phyloP scores from a whole-genome alignment of 2,113 vertebrate genomes.

The Saimiri boliviensis region DNA sequence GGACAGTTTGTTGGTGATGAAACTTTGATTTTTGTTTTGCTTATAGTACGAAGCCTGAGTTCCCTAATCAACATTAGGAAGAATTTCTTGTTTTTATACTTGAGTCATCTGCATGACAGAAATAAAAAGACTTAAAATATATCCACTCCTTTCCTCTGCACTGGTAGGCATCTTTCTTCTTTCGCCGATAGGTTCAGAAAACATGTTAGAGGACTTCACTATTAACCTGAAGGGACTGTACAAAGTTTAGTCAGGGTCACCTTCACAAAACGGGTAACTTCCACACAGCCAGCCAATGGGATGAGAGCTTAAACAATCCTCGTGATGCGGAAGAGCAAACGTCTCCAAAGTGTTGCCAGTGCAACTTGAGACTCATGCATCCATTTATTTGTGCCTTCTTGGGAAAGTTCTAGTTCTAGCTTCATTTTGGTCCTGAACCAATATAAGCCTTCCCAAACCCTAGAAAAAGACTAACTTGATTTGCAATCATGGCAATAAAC shows the following conservation, averaged over 20 bases:
- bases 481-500: conserved; percentile 1
- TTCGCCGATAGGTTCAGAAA: background rate
- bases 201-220: background rate
- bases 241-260: background rate
- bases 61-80: background rate
- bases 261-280: background rate
- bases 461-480: background rate
- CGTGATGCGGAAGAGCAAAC: background rate
- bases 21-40: background rate
- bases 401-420: background rate
- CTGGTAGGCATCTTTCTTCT: background rate
- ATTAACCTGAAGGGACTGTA: background rate
- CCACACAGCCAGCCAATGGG: background rate
- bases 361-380: background rate
- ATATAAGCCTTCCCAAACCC: background rate
- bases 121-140: background rate
- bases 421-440: background rate
- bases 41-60: background rate
- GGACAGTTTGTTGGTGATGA: background rate
- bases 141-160: background rate
- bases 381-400: background rate
- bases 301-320: background rate
- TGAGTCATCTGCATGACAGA: background rate
- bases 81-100: background rate
- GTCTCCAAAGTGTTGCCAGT: background rate